Conservation (phyloP, 2,113 vertebrate genomes). For the Oophaga pumilio region DNA sequence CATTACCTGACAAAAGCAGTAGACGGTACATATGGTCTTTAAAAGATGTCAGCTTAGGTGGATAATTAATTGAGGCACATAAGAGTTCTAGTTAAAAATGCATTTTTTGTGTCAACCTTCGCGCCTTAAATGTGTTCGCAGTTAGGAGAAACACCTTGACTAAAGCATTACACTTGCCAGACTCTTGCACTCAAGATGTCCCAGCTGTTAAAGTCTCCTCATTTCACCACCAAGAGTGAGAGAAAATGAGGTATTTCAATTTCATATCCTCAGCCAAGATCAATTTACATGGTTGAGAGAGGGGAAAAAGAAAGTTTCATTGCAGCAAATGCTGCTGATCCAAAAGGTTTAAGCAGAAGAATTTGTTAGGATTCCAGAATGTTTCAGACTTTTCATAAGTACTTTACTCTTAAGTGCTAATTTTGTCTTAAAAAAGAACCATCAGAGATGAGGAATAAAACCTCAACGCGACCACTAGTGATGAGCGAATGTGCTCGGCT, state of each 20-base stretch:
- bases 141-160: slow-evolving; percentile 27
- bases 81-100: slow-evolving; percentile 11
- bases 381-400: background rate
- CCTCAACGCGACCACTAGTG: background rate
- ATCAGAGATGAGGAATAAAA: background rate
- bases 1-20: too few relatives aligned
- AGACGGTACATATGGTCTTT: too few relatives aligned
- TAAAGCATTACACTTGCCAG: slow-evolving; percentile 43
- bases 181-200: slow-evolving; percentile 11
- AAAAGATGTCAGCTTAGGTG: too few relatives aligned
- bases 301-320: slow-evolving; percentile 22
- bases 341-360: background rate
- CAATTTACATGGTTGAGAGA: slow-evolving; percentile 40
- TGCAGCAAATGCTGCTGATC: slow-evolving; percentile 9
- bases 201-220: slow-evolving; percentile 40
- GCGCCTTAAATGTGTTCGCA: background rate
- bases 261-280: slow-evolving; percentile 43
- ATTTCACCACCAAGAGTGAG: slow-evolving; percentile 47
- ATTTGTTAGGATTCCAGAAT: slow-evolving; percentile 6
- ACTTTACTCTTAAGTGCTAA: background rate
- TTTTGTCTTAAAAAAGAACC: background rate
- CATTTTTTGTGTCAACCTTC: background rate
- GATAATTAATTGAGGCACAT: too few relatives aligned
- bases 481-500: too few relatives aligned
- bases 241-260: slow-evolving; percentile 50